A percentile compares a stretch with the other conserved stretches of the same genome.
Conservation (phyloP, 1,140 invertebrate genomes). For the Listronotus bonariensis region DNA sequence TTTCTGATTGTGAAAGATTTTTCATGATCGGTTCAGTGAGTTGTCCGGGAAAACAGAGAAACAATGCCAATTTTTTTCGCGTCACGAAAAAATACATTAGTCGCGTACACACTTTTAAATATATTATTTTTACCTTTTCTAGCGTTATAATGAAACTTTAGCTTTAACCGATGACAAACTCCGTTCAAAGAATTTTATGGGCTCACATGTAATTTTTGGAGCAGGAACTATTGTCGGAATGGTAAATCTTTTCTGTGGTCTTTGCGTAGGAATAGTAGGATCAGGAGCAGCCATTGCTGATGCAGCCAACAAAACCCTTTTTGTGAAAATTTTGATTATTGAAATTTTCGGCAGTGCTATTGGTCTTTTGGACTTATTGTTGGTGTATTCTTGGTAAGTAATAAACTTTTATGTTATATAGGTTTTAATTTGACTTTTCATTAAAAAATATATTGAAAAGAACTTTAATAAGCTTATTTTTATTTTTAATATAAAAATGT, state of each 20-base stretch:
- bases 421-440: too few relatives aligned
- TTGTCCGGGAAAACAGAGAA: too few relatives aligned
- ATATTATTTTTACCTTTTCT: conserved; percentile 2
- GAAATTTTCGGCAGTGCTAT: conserved; percentile 94
- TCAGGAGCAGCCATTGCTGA: conserved; percentile 89
- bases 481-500: too few relatives aligned
- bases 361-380: conserved; percentile 89
- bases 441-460: too few relatives aligned
- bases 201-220: conserved; percentile 84
- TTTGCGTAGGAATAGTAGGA: conserved; percentile 86
- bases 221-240: conserved; percentile 84
- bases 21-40: too few relatives aligned
- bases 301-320: conserved; percentile 86
- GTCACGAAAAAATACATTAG: too few relatives aligned
- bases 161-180: conserved; percentile 20
- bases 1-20: too few relatives aligned
- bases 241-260: conserved; percentile 85
- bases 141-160: conserved; percentile 41
- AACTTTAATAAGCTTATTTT: too few relatives aligned
- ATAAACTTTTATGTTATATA: not conserved
- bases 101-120: too few relatives aligned
- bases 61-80: too few relatives aligned
- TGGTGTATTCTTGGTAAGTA: conserved; percentile 74
- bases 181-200: conserved; percentile 60
- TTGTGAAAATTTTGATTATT: conserved; percentile 90